Evolutionary conservation across 2,888 invertebrate genomes (phyloP).

Genomic region (Tetragnatha montana): DNA sequence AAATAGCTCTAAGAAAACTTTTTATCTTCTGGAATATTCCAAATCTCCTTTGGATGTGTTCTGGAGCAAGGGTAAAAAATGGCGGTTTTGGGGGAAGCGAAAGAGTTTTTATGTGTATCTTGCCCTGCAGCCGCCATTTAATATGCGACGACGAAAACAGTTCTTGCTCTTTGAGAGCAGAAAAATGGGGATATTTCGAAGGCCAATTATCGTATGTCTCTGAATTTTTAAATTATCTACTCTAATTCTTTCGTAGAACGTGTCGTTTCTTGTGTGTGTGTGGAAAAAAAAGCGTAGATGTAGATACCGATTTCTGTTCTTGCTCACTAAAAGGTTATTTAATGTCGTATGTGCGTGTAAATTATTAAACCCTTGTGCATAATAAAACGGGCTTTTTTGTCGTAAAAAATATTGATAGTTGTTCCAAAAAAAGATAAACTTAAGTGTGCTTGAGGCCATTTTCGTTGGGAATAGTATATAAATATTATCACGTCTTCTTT

Average conservation of each 20-base stretch:
- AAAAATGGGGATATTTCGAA: neutral
- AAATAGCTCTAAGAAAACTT: conserved; percentile 50
- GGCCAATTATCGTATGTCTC: neutral
- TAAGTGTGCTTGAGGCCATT: too few relatives aligned
- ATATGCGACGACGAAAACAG: conserved; percentile 31
- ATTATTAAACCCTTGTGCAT: too few relatives aligned
- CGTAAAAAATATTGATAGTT: too few relatives aligned
- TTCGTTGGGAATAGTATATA: too few relatives aligned
- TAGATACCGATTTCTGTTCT: neutral
- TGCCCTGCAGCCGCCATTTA: conserved; percentile 44
- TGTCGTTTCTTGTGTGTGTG: neutral
- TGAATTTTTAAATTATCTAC: neutral
- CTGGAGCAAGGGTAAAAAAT: conserved; percentile 7
- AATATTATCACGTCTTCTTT: too few relatives aligned
- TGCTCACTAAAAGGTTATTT: neutral
- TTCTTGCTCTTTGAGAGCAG: neutral
- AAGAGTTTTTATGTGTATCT: conserved; percentile 31
- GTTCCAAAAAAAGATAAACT: too few relatives aligned
- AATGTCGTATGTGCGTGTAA: neutral
- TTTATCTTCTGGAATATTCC: conserved; percentile 40
- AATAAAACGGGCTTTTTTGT: too few relatives aligned
- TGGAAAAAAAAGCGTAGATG: neutral
- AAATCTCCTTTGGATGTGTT: conserved; percentile 12
- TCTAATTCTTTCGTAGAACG: neutral
- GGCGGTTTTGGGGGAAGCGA: neutral